Evolutionary conservation across 1,140 invertebrate species (phyloP).

Genomic region (Littorina saxatilis): DNA sequence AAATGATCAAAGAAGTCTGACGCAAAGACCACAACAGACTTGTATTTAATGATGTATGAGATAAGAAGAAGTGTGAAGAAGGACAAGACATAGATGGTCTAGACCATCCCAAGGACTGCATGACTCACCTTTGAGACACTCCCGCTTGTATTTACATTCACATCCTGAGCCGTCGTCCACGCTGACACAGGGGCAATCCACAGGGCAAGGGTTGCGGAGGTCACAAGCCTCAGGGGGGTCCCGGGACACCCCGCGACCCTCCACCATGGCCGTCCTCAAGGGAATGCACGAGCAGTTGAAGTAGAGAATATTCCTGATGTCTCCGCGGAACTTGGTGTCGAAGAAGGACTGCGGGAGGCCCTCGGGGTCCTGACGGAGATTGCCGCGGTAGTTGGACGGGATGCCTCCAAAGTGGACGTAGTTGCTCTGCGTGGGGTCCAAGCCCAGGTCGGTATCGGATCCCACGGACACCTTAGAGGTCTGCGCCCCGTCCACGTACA

Average conservation of each 20-base stretch:
- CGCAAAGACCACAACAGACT: no score
- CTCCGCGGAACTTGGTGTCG: constrained; percentile 50
- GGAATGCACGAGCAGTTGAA: constrained; percentile 70
- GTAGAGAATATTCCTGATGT: constrained; percentile 70
- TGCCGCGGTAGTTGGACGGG: constrained; percentile 43
- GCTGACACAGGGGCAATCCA: constrained; percentile 63
- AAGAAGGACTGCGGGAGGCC: constrained; percentile 57
- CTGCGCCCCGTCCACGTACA: constrained; percentile 61
- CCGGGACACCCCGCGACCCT: constrained; percentile 43
- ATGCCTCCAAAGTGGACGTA: constrained; percentile 68
- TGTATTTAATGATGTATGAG: no score
- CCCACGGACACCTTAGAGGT: constrained; percentile 59
- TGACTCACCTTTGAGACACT: constrained; percentile 53
- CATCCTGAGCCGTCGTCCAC: constrained; percentile 55
- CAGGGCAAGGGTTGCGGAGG: constrained; percentile 56
- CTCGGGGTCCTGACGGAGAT: constrained; percentile 47
- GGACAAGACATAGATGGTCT: no score
- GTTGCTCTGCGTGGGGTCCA: constrained; percentile 52
- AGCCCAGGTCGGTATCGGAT: constrained; percentile 62
- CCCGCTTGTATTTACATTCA: constrained; percentile 47
- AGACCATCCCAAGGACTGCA: no score
- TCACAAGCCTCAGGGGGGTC: constrained; percentile 64
- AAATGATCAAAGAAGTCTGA: no score
- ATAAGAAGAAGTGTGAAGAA: no score
- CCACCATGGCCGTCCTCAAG: constrained; percentile 57